These are phyloP conservation scores for Diadophis punctatus DNA, from an alignment of 2,113 vertebrate species.

Conservation along the genomic window DNA sequence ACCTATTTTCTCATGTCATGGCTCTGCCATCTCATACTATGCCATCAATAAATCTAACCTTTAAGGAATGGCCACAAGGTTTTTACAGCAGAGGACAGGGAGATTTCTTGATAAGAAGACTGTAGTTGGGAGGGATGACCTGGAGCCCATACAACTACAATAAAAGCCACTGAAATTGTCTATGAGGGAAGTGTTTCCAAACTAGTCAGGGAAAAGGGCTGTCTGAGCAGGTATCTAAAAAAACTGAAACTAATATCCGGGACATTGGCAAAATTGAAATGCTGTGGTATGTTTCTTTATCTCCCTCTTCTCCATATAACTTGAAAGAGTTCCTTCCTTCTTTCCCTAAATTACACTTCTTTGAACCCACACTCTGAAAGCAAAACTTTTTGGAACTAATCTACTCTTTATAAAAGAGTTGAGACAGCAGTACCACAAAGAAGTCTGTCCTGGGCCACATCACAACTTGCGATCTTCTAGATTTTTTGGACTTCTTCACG, in stretches of 20 bases:
- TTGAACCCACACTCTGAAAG: neutral
- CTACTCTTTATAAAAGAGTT: neutral
- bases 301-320: neutral
- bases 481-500: neutral
- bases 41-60: no score
- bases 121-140: neutral
- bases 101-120: neutral
- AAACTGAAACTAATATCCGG: neutral
- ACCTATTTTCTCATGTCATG: neutral
- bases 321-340: neutral
- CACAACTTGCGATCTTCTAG: neutral
- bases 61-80: neutral
- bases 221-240: neutral
- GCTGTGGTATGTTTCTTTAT: neutral
- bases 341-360: neutral
- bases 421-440: neutral
- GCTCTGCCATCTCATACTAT: neutral
- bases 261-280: neutral
- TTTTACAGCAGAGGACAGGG: neutral
- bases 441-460: neutral
- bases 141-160: neutral
- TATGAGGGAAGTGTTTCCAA: neutral
- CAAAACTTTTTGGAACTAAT: neutral
- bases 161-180: neutral
- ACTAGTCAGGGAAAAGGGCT: neutral